Conservation (phyloP, 1,140 invertebrate genomes). For the Drosophila burlai region DNA sequence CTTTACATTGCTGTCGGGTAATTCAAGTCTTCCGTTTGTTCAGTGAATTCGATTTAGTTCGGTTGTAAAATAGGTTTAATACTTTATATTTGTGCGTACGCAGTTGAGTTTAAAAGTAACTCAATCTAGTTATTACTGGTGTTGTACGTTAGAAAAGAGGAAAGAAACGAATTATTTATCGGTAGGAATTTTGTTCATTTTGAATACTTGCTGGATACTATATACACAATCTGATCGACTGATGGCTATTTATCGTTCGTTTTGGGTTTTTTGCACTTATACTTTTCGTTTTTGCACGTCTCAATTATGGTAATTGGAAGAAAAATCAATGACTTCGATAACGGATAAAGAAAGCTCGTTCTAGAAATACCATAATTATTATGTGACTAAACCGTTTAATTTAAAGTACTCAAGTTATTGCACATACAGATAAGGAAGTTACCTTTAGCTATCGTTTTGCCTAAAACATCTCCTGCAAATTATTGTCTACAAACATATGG, state of each 20-base stretch:
- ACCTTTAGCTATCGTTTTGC: slow-evolving; percentile 61
- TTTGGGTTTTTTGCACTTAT: slow-evolving; percentile 19
- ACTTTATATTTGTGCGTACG: slow-evolving; percentile 73
- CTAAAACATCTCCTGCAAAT: slow-evolving; percentile 65
- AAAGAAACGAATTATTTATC: slow-evolving; percentile 62
- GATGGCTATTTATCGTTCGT: slow-evolving; percentile 14
- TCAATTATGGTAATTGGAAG: slow-evolving; percentile 18
- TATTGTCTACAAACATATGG: slow-evolving; percentile 80
- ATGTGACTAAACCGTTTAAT: slow-evolving; percentile 40
- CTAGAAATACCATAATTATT: slow-evolving; percentile 27
- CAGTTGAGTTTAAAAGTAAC: slow-evolving; percentile 57
- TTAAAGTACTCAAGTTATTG: slow-evolving; percentile 32
- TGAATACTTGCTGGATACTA: slow-evolving; percentile 68
- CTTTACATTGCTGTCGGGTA: slow-evolving; percentile 66
- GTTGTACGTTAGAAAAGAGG: slow-evolving; percentile 43
- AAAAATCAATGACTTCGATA: slow-evolving; percentile 27
- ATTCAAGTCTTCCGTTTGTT: slow-evolving; percentile 75
- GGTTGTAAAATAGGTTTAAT: slow-evolving; percentile 68
- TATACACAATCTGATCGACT: slow-evolving; percentile 62
- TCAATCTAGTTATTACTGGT: slow-evolving; percentile 39
- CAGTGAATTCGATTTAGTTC: slow-evolving; percentile 51
- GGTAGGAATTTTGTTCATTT: slow-evolving; percentile 79
- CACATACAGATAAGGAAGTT: slow-evolving; percentile 45
- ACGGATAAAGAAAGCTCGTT: slow-evolving; percentile 38
- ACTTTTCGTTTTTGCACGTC: slow-evolving; percentile 15